Evolutionary conservation across 1,140 invertebrate genomes (phyloP).

Genomic region (Tenebrio molitor): DNA sequence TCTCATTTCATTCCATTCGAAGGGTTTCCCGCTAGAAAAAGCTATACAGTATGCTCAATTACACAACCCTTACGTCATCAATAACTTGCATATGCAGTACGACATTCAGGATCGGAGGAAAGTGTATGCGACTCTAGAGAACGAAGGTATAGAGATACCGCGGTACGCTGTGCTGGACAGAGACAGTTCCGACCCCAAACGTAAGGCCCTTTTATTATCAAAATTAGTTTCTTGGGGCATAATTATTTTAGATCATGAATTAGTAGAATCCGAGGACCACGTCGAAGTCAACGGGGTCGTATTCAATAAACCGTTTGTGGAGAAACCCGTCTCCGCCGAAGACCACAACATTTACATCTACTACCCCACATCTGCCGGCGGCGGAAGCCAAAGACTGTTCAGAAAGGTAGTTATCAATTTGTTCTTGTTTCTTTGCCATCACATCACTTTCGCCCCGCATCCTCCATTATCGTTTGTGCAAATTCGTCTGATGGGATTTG

Average conservation of each 20-base stretch:
- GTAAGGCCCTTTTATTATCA: slow-evolving; percentile 70
- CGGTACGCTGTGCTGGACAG: slow-evolving; percentile 97
- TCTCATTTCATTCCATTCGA: slow-evolving; percentile 98
- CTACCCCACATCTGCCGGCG: slow-evolving; percentile 98
- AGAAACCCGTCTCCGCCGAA: slow-evolving; percentile 98
- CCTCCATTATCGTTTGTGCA: background rate
- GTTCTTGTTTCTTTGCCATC: too few species aligned
- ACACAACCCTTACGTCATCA: slow-evolving; percentile 96
- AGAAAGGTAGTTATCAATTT: slow-evolving; percentile 84
- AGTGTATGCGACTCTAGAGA: slow-evolving; percentile 95
- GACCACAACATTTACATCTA: slow-evolving; percentile 99
- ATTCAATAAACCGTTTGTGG: slow-evolving; percentile 99
- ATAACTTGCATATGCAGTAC: slow-evolving; percentile 99
- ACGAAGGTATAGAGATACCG: slow-evolving; percentile 97
- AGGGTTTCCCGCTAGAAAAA: slow-evolving; percentile 98
- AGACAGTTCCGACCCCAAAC: slow-evolving; percentile 91
- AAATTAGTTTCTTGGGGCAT: background rate
- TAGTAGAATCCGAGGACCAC: slow-evolving; percentile 98
- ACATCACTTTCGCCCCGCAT: too few species aligned
- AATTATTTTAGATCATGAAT: slow-evolving; percentile 81
- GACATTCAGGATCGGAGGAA: slow-evolving; percentile 95
- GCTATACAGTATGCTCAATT: slow-evolving; percentile 97
- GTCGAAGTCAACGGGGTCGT: slow-evolving; percentile 98
- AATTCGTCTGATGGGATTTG: background rate
- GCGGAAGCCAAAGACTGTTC: slow-evolving; percentile 96